Base-by-base conservation (phyloP, 2,797 vertebrate genomes). In the Clarias fuscus region DNA sequence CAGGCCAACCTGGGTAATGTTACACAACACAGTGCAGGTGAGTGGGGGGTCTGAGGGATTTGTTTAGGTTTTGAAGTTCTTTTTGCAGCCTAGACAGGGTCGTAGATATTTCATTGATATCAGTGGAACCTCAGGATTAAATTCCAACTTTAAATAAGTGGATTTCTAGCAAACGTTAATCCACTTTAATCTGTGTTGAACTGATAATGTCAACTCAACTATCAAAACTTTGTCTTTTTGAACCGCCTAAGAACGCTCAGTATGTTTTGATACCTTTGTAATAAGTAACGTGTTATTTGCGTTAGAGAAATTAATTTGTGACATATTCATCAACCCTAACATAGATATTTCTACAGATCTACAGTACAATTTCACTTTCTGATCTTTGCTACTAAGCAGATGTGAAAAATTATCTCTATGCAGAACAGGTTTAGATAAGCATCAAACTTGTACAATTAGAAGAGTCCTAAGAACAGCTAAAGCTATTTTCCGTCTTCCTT, bases 381-480 rank as follows among this genome's bases (percentile, higher is more conserved):
- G 61, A 82, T 84, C 58, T 89, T 88, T 83, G 90, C 92, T 89
- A 91, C 91, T 89, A 92, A 94, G 92, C 93, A 94, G 92, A 95
- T 94, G 93, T 93, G 90, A 67, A 72, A 79, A 88, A 92, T 93
- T 89, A 87, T 81, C 84, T 93, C 94, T 93, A 94, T 92, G 65
- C 85, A 91, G 80, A 90, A 86, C 92, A 93, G 92, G 90, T 93
- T 95, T 83, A 85, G 91, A 90, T 88, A 89, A 87, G 85, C 92
- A 94, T 93, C 91, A 93, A 94, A 93, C 92, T 73, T 64, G 82
- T 89, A 93, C 92, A 89, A 93, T 92, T 85, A 91, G 91, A 94
- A 92, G 92, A 91, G 91, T 75, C 91, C 67, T 90, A 89, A 94
- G 94, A 94, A 93, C 90, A 91, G 92, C 88, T 90, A 89, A 89